These are phyloP conservation scores for Gorsachius magnificus DNA, from an alignment of 2,797 vertebrate genomes.

Conservation along the genomic window DNA sequence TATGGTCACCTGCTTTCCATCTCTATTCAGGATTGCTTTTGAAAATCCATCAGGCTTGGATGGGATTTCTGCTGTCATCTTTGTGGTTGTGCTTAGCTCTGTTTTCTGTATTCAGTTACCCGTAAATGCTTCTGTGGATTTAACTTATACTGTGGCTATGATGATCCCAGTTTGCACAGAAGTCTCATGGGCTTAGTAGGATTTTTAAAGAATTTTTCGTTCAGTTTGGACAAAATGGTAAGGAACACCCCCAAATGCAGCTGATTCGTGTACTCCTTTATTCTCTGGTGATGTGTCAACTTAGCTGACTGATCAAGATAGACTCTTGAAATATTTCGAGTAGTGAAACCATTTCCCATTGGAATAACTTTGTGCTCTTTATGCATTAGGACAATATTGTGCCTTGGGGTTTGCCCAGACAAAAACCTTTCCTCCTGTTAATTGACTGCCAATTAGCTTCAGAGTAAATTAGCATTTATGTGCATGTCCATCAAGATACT, in stretches of 20 bases:
- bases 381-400: background rate
- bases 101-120: background rate
- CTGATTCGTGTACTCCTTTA: rapidly evolving
- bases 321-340: background rate
- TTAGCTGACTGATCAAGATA: background rate
- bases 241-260: background rate
- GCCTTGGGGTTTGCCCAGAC: background rate
- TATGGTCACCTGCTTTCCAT: background rate
- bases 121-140: background rate
- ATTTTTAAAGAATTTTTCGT: background rate
- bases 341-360: background rate
- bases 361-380: background rate
- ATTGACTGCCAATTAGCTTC: background rate
- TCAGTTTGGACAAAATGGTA: background rate
- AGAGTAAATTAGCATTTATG: background rate
- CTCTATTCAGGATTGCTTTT: background rate
- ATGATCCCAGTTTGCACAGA: background rate
- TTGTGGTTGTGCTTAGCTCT: background rate
- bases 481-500: background rate
- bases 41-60: background rate
- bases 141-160: rapidly evolving
- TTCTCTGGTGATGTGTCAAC: background rate
- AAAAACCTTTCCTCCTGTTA: background rate
- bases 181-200: background rate
- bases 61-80: background rate